These are phyloP conservation scores for Tholera decimalis DNA, from an alignment of 2,888 invertebrate genomes.

Conservation along the genomic window DNA sequence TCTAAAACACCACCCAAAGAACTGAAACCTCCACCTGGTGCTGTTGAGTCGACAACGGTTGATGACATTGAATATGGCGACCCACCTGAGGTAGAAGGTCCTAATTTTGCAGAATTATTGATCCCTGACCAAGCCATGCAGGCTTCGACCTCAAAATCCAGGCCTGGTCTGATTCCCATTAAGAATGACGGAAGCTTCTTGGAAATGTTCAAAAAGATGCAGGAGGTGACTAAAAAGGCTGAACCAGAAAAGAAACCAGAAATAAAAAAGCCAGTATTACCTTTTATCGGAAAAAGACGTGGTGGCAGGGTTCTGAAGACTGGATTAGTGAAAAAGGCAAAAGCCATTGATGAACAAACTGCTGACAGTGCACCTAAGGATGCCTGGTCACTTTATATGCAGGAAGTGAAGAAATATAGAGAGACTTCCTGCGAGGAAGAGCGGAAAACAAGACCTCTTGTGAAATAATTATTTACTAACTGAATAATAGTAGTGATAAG, in stretches of 20 bases:
- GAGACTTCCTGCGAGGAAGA: constrained; percentile 98
- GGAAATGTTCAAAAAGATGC: constrained; percentile 98
- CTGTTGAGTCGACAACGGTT: constrained; percentile 76
- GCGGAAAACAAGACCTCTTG: constrained; percentile 96
- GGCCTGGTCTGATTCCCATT: constrained; percentile 92
- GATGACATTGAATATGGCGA: constrained; percentile 86
- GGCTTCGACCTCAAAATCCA: constrained; percentile 85
- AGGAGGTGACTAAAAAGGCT: constrained; percentile 91
- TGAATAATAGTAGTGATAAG: constrained; percentile 66
- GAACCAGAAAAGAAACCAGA: constrained; percentile 83
- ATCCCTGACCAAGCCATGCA: constrained; percentile 76
- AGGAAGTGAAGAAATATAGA: constrained; percentile 98
- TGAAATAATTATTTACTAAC: constrained; percentile 92
- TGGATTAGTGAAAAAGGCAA: constrained; percentile 96
- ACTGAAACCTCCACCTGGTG: constrained; percentile 85
- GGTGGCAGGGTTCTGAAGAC: constrained; percentile 97
- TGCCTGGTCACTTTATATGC: constrained; percentile 98
- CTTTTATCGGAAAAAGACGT: constrained; percentile 94
- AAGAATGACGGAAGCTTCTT: constrained; percentile 98
- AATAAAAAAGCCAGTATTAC: constrained; percentile 85
- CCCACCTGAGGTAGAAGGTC: constrained; percentile 87
- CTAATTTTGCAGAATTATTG: constrained; percentile 85
- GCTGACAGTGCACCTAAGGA: constrained; percentile 94
- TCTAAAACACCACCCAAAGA: constrained; percentile 80
- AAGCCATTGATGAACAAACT: constrained; percentile 92